Evolutionary conservation across 2,797 vertebrate species (phyloP), one percentile per base, ranked within the genome.

Genomic region (Adrianichthys oophorus): DNA sequence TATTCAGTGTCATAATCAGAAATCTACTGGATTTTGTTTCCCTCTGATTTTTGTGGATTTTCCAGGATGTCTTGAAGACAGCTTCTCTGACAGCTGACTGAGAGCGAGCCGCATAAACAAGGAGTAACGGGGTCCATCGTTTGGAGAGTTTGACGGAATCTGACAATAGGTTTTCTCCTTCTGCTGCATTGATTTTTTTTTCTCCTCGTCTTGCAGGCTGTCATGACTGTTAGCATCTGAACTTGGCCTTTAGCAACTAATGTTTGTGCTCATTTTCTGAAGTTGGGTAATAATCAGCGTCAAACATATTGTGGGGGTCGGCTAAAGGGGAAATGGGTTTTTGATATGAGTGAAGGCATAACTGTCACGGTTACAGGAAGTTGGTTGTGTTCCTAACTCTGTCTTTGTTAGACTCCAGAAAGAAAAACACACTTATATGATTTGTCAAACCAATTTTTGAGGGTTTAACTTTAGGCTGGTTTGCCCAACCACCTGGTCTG

Each of bases 261-360:
- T 52, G 62, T 42, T 72, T 13, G 52, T 43, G 43, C 58, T 69
- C 59, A 42, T 79, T 80, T 69, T 53, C 44, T 24, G 47, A 68
- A 74, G 75, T 72, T 70, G 61, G 54, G 46, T 65, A 62, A 74
- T 82, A 65, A 80, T 70, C 17, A 73, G 54, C 48, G 41, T 77
- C 77, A 70, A 44, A 69, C 66, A 53, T 1, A 50, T 32, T 26
- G 59, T 19, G 26, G 37, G 44, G 18, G 59, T 40, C 15, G 12
- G 21, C 7, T 29, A 7, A 53, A 54, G 18, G 26, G 24, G 21
- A n/a, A 57, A 23, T 26, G 48, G 32, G 32, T 32, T 32, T 64
- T 63, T 62, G 41, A 6, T 49, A 1, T 10, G 14, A 40, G 24
- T 54, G 45, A 57, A 47, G 17, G 17, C 37, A 41, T 48, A 48